Evolutionary conservation across 2,888 invertebrate genomes (phyloP).

Genomic region (Bombylius discolor): DNA sequence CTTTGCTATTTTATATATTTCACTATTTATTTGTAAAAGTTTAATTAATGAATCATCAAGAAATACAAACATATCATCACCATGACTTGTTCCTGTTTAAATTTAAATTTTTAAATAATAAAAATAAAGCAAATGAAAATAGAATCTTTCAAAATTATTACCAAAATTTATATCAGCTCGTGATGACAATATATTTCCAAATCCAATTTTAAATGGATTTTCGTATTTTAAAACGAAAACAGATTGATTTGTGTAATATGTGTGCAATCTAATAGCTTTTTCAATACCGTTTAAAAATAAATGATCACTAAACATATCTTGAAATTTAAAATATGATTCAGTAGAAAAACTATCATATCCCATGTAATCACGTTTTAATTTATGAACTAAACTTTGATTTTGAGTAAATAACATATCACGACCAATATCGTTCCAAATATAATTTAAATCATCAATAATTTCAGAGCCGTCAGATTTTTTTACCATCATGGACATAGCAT

Average conservation of each 20-base stretch:
- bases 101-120: not conserved
- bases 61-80: slow-evolving; percentile 40
- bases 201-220: slow-evolving; percentile 44
- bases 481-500: slow-evolving; percentile 39
- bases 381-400: no score
- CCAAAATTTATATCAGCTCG: slow-evolving; percentile 41
- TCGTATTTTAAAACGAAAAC: slow-evolving; percentile 53
- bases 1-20: not conserved
- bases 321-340: slow-evolving; percentile 32
- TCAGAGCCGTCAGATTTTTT: slow-evolving; percentile 26
- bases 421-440: slow-evolving; percentile 45
- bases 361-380: slow-evolving; percentile 41
- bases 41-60: no score
- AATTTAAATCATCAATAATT: slow-evolving; percentile 40
- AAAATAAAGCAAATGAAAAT: no score
- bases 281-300: slow-evolving; percentile 48
- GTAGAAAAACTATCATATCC: slow-evolving; percentile 40
- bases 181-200: slow-evolving; percentile 41
- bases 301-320: slow-evolving; percentile 50
- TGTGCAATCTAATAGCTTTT: slow-evolving; percentile 46
- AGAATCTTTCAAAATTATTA: slow-evolving; percentile 21
- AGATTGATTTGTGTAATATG: slow-evolving; percentile 42
- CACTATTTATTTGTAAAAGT: no score
- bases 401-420: no score
- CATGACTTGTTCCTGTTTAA: slow-evolving; percentile 35